Evolutionary conservation across 1,140 invertebrate species (phyloP).

Genomic region (Parasteatoda tepidariorum): DNA sequence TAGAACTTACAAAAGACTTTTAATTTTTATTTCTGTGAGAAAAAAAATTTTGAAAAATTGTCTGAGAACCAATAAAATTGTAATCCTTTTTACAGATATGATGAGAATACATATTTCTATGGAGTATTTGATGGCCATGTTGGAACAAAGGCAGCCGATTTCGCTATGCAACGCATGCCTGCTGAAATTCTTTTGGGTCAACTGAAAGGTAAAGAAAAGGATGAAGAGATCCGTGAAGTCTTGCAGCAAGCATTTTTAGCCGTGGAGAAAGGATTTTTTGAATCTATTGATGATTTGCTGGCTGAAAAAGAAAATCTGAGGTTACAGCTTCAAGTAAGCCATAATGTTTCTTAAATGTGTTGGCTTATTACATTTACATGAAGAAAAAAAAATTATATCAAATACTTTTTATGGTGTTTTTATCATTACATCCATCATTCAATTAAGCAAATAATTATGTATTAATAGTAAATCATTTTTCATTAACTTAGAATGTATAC

Average conservation of each 20-base stretch:
- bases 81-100: conserved; percentile 59
- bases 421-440: no score
- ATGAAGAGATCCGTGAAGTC: conserved; percentile 72
- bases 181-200: conserved; percentile 86
- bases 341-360: neutral
- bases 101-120: conserved; percentile 80
- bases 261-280: conserved; percentile 86
- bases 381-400: no score
- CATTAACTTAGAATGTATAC: no score
- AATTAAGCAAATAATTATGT: no score
- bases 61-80: neutral
- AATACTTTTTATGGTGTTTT: no score
- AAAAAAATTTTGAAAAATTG: no score
- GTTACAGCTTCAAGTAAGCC: conserved; percentile 78
- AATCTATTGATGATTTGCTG: conserved; percentile 83
- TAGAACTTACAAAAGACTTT: no score
- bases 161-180: conserved; percentile 85
- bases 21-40: no score
- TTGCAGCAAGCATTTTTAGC: conserved; percentile 83
- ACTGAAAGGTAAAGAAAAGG: conserved; percentile 72
- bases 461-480: no score
- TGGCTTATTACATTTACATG: no score
- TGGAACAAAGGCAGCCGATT: conserved; percentile 80
- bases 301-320: conserved; percentile 82
- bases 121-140: conserved; percentile 91